A percentile compares a stretch with the other conserved stretches of the same genome.
phyloP scores from a whole-genome alignment of 2,888 invertebrate species.

The Tridacna crocea region DNA sequence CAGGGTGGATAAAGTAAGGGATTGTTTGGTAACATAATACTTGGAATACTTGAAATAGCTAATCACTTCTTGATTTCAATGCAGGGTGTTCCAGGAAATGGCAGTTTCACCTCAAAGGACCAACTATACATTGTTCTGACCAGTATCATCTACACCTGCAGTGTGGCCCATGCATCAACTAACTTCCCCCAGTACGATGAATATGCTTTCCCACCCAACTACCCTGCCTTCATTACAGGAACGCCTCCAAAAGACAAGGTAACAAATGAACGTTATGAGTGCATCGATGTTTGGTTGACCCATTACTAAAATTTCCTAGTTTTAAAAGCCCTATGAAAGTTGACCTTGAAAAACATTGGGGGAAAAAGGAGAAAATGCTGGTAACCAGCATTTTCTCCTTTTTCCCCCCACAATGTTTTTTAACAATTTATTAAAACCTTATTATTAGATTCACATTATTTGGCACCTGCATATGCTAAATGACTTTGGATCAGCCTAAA shows the following conservation, averaged over 20 bases:
- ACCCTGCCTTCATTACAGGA: conserved; percentile 74
- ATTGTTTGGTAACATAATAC: too few relatives aligned
- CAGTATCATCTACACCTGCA: conserved; percentile 76
- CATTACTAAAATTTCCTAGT: too few relatives aligned
- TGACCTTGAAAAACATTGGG: not conserved
- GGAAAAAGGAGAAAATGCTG: not conserved
- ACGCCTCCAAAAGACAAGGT: conserved; percentile 75
- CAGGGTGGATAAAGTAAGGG: too few relatives aligned
- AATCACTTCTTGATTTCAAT: not conserved
- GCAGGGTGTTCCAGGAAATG: conserved; percentile 75
- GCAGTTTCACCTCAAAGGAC: conserved; percentile 64
- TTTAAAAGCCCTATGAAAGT: not conserved
- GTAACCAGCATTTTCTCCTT: not conserved
- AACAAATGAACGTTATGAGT: not conserved
- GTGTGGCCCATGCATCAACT: conserved; percentile 77
- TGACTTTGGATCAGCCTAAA: too few relatives aligned
- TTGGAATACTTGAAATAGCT: too few relatives aligned
- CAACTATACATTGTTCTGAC: conserved; percentile 70
- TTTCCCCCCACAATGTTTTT: not conserved
- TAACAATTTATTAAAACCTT: too few relatives aligned
- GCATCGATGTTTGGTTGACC: too few relatives aligned
- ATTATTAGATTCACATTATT: too few relatives aligned
- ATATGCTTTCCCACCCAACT: conserved; percentile 81
- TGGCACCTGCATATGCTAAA: too few relatives aligned
- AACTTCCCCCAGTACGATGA: conserved; percentile 81